A percentile compares a stretch with the other conserved stretches of the same genome.
These are phyloP conservation scores for Sinocyclocheilus maitianheensis DNA, from an alignment of 2,113 vertebrate species.

Conservation along the genomic window DNA sequence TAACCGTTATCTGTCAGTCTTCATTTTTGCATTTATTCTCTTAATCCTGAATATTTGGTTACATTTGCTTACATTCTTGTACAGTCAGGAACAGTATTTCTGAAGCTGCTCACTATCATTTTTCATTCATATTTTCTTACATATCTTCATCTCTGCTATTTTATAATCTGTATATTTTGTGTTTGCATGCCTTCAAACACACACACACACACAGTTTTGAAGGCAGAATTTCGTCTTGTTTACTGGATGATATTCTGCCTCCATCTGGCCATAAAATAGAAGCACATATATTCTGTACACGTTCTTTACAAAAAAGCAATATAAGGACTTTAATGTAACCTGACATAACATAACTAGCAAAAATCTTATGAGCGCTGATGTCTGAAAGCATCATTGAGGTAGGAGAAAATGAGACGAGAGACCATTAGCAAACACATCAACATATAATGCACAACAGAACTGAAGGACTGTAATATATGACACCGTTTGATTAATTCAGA, in stretches of 20 bases:
- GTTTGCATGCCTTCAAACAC: neutral
- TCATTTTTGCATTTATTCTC: neutral
- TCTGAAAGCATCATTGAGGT: neutral
- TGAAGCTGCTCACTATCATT: neutral
- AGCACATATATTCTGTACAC: neutral
- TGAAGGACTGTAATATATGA: neutral
- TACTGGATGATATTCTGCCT: conserved; percentile 21
- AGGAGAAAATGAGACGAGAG: neutral
- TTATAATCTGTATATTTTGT: neutral
- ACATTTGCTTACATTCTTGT: neutral
- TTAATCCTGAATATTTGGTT: neutral
- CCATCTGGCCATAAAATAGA: conserved; percentile 36
- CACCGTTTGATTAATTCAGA: neutral
- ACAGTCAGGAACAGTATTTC: neutral
- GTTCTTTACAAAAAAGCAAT: neutral
- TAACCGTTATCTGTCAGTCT: neutral
- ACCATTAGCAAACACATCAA: neutral
- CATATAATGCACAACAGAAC: neutral
- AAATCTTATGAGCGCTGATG: neutral
- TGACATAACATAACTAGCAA: neutral
- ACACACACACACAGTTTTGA: neutral
- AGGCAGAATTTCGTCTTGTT: neutral
- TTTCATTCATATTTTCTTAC: neutral
- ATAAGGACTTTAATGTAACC: neutral
- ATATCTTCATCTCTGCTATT: neutral